Conservation (phyloP, 1,140 invertebrate genomes). For the Sinonovacula constricta region DNA sequence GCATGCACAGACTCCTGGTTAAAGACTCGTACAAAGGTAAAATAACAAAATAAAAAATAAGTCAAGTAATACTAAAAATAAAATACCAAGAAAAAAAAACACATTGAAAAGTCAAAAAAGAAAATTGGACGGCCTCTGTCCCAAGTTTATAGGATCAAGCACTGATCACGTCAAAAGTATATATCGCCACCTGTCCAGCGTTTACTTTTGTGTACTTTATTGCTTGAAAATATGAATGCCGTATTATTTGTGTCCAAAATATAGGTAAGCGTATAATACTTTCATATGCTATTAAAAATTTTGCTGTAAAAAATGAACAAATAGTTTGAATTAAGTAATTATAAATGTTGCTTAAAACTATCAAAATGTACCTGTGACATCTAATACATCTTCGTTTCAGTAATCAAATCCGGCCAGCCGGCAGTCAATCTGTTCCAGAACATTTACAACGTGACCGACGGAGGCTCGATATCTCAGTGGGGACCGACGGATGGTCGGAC, state of each 20-base stretch:
- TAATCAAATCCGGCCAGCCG: background rate
- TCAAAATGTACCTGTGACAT: too few species aligned
- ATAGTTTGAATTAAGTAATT: too few species aligned
- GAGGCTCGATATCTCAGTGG: background rate
- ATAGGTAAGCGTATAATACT: too few species aligned
- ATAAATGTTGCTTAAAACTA: too few species aligned
- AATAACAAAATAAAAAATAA: too few species aligned
- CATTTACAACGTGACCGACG: background rate
- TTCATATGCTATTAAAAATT: too few species aligned
- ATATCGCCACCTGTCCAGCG: background rate
- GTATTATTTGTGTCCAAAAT: too few species aligned
- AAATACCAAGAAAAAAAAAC: background rate
- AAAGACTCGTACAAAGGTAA: background rate
- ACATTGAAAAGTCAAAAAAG: background rate
- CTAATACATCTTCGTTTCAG: too few species aligned
- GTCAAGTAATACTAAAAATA: background rate
- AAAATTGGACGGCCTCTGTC: background rate
- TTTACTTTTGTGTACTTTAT: background rate
- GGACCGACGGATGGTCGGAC: background rate
- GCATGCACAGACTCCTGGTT: background rate
- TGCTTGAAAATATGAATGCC: too few species aligned
- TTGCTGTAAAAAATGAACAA: too few species aligned
- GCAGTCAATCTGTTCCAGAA: background rate
- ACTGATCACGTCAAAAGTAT: background rate
- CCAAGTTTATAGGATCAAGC: background rate